Evolutionary conservation across 2,888 invertebrate genomes (phyloP), one percentile per base, ranked within the genome.

Genomic region (Pammene fasciana): DNA sequence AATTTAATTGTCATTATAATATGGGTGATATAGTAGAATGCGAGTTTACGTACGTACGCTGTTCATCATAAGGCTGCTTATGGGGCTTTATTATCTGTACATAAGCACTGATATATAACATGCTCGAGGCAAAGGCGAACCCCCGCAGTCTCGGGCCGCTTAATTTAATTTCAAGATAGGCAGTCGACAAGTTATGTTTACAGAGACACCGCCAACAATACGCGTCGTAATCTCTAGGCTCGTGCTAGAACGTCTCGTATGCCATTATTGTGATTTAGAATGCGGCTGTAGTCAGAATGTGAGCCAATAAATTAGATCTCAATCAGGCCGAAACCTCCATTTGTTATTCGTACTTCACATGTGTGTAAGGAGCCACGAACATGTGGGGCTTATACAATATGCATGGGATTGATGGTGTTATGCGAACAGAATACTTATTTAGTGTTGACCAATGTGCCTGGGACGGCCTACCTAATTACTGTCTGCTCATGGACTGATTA

Each of bases 231-330:
- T 86, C 83, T 83, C 79, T 79, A 79, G 82, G 82, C 80, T 82
- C 76, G 79, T 78, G 83, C 80, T 79, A 80, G 81, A 83, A 79
- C 81, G 81, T 78, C 84, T 84, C 84, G 82, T 83, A 84, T 86
- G 86, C 87, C 86, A 87, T 88, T 87, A 87, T 86, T 85, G 87
- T 87, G 88, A 88, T 89, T 89, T 88, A 88, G 86, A 84, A 82
- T 84, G 82, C 82, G 86, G 85, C 79, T 83, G 82, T 84, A 86
- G 82, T 83, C 86, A 86, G 88, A 88, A 89, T 86, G 86, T 80
- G 85, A 83, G 83, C 86, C 88, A 85, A 86, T 91, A 91, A 90
- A 90, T 91, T 89, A 86, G 90, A 91, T 91, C 89, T 86, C 90
- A 90, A 91, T 91, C 90, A 89, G 86, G 75, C 76, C 82, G 83